These are phyloP conservation scores for Meta bourneti DNA, from an alignment of 2,888 invertebrate species.

Conservation along the genomic window DNA sequence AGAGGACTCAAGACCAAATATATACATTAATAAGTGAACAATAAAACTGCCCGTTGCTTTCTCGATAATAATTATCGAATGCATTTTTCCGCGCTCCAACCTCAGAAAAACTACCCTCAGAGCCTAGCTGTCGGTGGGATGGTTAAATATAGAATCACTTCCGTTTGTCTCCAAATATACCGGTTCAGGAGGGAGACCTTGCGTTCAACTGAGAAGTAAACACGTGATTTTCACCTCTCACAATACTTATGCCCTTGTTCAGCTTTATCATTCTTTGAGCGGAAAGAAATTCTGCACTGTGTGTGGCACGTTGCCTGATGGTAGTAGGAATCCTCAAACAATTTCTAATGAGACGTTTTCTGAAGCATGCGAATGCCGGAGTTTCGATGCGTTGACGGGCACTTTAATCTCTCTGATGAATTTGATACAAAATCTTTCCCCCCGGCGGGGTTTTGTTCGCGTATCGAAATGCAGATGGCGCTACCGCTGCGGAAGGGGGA, in stretches of 20 bases:
- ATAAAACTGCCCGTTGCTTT: not conserved
- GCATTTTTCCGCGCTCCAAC: not conserved
- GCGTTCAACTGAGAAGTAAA: slow-evolving; percentile 39
- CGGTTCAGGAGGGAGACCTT: slow-evolving; percentile 28
- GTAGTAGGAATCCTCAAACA: slow-evolving; percentile 34
- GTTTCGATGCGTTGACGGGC: slow-evolving; percentile 21
- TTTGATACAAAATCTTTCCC: no score
- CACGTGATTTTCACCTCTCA: slow-evolving; percentile 52
- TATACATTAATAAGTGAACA: not conserved
- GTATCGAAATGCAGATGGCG: not conserved
- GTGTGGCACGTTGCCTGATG: slow-evolving; percentile 44
- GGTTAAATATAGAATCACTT: slow-evolving; percentile 45
- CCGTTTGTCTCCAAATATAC: slow-evolving; percentile 63
- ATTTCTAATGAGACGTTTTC: slow-evolving; percentile 34
- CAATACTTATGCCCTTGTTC: slow-evolving; percentile 67
- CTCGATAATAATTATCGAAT: not conserved
- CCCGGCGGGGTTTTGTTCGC: no score
- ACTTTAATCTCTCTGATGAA: slow-evolving; percentile 28
- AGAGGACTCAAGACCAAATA: not conserved
- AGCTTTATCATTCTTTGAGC: slow-evolving; percentile 62
- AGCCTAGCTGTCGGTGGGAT: not conserved
- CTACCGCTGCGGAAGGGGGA: not conserved
- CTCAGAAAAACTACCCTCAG: not conserved
- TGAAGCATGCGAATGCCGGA: not conserved
- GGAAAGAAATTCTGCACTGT: not conserved